These are phyloP conservation scores for Tipula helvola DNA, from an alignment of 2,888 invertebrate species.

Conservation along the genomic window DNA sequence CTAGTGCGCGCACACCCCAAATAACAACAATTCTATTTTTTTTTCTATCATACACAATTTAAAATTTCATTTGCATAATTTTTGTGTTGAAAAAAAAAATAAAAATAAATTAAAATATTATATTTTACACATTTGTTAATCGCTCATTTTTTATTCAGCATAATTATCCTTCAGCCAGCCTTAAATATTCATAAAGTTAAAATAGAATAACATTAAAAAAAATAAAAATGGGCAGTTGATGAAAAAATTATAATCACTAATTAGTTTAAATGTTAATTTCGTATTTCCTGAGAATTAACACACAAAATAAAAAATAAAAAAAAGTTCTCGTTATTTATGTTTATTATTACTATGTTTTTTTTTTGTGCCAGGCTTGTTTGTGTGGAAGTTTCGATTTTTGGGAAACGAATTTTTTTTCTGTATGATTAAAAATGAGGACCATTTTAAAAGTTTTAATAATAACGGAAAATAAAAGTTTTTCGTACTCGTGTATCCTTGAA, in stretches of 20 bases:
- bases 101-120: background rate
- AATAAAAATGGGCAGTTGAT: background rate
- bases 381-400: background rate
- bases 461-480: background rate
- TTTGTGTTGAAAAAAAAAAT: background rate
- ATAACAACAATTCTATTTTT: background rate
- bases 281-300: background rate
- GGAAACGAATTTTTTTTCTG: background rate
- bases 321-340: background rate
- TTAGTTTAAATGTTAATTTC: background rate
- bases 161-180: background rate
- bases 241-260: background rate
- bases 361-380: background rate
- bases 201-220: background rate
- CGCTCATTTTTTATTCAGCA: background rate
- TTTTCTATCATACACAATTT: background rate
- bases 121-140: background rate
- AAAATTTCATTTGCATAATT: background rate
- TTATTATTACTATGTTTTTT: background rate
- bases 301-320: background rate
- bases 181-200: background rate
- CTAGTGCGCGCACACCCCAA: background rate
- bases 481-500: too few relatives aligned
- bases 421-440: background rate
- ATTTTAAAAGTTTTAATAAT: background rate